Conservation (phyloP, 2,888 invertebrate genomes). For the Lapara coniferarum region DNA sequence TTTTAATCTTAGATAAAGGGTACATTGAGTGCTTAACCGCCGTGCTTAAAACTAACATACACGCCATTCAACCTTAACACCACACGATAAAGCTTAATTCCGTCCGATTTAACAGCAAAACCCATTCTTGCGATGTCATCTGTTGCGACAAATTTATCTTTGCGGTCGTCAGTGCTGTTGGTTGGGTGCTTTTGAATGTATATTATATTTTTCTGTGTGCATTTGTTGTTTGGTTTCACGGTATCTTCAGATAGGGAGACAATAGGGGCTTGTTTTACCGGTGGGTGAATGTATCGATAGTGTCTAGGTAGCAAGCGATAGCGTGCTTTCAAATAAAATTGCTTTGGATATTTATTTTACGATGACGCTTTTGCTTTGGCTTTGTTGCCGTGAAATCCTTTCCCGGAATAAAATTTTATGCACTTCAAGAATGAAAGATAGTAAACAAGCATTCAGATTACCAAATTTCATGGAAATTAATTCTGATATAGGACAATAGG, state of each 20-base stretch:
- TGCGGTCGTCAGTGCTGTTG: slow-evolving; percentile 11
- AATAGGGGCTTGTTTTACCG: slow-evolving; percentile 79
- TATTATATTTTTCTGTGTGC: slow-evolving; percentile 30
- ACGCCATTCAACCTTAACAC: not conserved
- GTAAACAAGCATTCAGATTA: no score
- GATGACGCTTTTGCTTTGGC: not conserved
- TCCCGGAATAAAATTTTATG: not conserved
- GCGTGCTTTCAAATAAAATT: slow-evolving; percentile 46
- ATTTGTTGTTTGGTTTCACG: slow-evolving; percentile 39
- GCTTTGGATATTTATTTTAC: slow-evolving; percentile 31
- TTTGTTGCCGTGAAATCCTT: not conserved
- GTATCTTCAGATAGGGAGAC: slow-evolving; percentile 75
- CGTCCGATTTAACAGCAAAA: not conserved
- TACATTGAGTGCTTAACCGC: slow-evolving; percentile 79
- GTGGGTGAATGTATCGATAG: slow-evolving; percentile 59
- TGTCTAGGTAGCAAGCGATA: slow-evolving; percentile 34
- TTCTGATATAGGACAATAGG: no score
- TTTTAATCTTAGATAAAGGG: slow-evolving; percentile 82
- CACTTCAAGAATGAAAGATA: no score
- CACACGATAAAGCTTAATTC: not conserved
- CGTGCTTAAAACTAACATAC: slow-evolving; percentile 49
- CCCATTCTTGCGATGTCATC: slow-evolving; percentile 4
- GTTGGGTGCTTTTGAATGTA: not conserved
- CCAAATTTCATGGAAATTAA: no score
- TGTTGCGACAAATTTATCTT: not conserved